phyloP scores from a whole-genome alignment of 1,140 invertebrate genomes.

The Brachionus plicatilis region DNA sequence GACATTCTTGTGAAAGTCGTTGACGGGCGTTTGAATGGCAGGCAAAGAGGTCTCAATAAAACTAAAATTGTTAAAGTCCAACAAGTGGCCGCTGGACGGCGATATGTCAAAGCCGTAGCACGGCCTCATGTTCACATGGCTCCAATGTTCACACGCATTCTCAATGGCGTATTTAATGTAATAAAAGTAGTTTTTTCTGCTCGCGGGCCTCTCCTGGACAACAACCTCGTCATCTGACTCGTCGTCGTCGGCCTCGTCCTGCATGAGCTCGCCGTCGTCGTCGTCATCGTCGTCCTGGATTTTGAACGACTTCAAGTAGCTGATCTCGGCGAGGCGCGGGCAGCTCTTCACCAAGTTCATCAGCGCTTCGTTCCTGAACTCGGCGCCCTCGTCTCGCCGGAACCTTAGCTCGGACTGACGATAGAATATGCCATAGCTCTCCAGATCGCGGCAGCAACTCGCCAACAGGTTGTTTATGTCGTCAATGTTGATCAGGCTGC shows the following conservation, averaged over 20 bases:
- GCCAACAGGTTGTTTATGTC: neutral
- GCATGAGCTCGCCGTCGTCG: neutral
- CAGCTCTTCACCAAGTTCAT: neutral
- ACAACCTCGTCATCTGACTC: neutral
- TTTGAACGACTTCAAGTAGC: slow-evolving; percentile 38
- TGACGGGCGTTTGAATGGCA: neutral
- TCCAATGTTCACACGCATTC: neutral
- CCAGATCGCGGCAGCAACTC: neutral
- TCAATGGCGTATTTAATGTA: slow-evolving; percentile 34
- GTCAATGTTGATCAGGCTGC: neutral
- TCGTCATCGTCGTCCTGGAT: slow-evolving; percentile 35
- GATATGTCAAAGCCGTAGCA: slow-evolving; percentile 36
- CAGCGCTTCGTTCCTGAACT: neutral
- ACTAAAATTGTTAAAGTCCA: slow-evolving; percentile 5
- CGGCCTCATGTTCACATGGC: slow-evolving; percentile 28
- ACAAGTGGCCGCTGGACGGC: slow-evolving; percentile 12
- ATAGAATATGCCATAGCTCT: slow-evolving; percentile 10
- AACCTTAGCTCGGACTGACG: neutral
- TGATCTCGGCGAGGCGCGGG: neutral
- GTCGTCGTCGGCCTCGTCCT: neutral
- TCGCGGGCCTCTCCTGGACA: neutral
- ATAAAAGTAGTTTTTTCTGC: slow-evolving; percentile 24
- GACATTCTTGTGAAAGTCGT: slow-evolving; percentile 37
- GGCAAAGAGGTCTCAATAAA: slow-evolving; percentile 35
- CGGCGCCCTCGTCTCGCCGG: neutral